These are phyloP conservation scores for Micromussa lordhowensis DNA, from an alignment of 92 coral and sea anemone species.

Conservation along the genomic window DNA sequence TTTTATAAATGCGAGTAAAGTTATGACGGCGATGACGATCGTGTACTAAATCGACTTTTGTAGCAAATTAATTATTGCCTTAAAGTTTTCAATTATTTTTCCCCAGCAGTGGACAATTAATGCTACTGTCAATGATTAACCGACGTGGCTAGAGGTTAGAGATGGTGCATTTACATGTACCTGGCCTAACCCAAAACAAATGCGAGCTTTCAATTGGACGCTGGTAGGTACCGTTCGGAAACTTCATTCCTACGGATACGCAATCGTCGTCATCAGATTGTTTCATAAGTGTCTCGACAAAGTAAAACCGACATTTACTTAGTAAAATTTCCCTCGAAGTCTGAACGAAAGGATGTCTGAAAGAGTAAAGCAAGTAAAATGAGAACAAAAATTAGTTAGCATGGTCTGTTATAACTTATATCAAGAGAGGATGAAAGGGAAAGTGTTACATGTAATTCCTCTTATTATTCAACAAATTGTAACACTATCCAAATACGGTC, in stretches of 20 bases:
- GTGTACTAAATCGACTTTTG: too few species aligned
- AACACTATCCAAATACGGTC: too few species aligned
- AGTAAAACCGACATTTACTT: slow-evolving; percentile 71
- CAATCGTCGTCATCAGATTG: slow-evolving; percentile 53
- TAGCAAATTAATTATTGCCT: too few species aligned
- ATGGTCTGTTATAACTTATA: neutral
- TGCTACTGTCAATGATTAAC: too few species aligned
- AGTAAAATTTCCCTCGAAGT: slow-evolving; percentile 61
- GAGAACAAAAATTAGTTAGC: neutral
- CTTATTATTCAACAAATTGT: too few species aligned
- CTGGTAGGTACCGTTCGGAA: slow-evolving; percentile 79
- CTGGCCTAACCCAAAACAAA: slow-evolving; percentile 82
- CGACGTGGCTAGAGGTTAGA: neutral
- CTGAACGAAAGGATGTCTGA: slow-evolving; percentile 49
- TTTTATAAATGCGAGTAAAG: too few species aligned
- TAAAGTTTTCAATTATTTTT: too few species aligned
- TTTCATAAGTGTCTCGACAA: slow-evolving; percentile 65
- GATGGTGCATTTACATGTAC: slow-evolving; percentile 67
- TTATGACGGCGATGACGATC: too few species aligned
- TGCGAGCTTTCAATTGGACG: slow-evolving; percentile 58
- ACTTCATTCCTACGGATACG: slow-evolving; percentile 79
- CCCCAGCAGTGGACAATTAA: too few species aligned
- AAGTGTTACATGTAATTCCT: too few species aligned
- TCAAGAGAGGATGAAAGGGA: too few species aligned
- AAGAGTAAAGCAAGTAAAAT: neutral